Evolutionary conservation across 1,140 invertebrate species (phyloP), one percentile per base, ranked within the genome.

Genomic region (Drosophila pseudoobscura): DNA sequence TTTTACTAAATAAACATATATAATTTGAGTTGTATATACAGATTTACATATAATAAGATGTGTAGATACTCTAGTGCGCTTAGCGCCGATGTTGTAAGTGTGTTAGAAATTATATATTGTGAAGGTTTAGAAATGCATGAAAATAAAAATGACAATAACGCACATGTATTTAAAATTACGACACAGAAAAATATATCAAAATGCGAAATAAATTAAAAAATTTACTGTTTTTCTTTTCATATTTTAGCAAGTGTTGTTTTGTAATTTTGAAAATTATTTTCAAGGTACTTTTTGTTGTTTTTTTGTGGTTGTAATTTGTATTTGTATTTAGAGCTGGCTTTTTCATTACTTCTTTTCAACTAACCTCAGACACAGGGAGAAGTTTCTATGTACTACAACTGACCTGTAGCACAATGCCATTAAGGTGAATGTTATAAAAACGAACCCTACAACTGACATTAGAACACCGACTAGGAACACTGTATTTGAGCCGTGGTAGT

Each of bases 341-440:
- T 95, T 95, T 91, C 89, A 90, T 90, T 91, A 90, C 89, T 91
- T 78, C 87, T 91, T 90, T 91, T 91, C 90, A 91, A 97, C 96
- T 97, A 97, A 97, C 96, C 96, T 97, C 95, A 97, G 95, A 95
- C 96, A 97, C 94, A 97, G 95, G 94, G 96, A 97, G 96, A 97
- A 96, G 96, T 97, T 97, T 96, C 96, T 97, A 96, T 97, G 96
- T 95, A 97, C 96, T 96, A 97, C 96, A 94, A 97, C 96, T 97
- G 96, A 97, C 96, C 98, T 98, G 96, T 99, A 99, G 96, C 98
- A 99, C 94, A 98, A 96, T 94, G 98, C 97, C 95, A 98, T 97
- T 94, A 98, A 95, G 93, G 97, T 97, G 95, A 99, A 98, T 94
- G 98, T 95, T 94, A 99, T 95, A 95, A 99, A 98, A 94, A 99